Evolutionary conservation across 2,113 vertebrate species (phyloP).

Genomic region (Syngnathus typhle): DNA sequence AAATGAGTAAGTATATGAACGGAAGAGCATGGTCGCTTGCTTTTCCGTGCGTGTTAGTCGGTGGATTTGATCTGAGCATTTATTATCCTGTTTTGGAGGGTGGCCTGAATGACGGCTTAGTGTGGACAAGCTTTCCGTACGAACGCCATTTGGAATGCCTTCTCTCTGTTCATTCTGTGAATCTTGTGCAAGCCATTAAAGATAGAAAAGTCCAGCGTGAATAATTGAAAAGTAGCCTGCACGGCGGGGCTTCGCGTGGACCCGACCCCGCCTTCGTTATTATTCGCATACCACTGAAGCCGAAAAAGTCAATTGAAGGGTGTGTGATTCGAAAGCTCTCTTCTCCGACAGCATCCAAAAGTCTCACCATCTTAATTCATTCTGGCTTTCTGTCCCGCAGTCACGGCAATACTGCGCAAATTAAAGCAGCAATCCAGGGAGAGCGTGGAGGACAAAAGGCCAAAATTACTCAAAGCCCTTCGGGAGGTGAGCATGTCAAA

Average conservation of each 20-base stretch:
- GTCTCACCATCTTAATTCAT: not conserved
- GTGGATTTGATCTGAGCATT: constrained; percentile 1
- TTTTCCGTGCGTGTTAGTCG: not conserved
- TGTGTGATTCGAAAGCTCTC: not conserved
- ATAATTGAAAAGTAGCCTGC: constrained; percentile 3
- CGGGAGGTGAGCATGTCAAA: constrained; percentile 76
- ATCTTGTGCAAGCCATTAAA: constrained; percentile 6
- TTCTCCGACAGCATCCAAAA: not conserved
- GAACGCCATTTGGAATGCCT: constrained; percentile 26
- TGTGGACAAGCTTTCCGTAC: constrained; percentile 21
- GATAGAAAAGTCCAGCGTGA: not conserved
- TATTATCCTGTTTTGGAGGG: constrained; percentile 27
- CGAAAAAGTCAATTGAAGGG: not conserved
- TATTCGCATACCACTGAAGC: not conserved
- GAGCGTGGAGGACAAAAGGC: constrained; percentile 94
- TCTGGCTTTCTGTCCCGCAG: constrained; percentile 51
- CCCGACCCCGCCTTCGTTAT: not conserved
- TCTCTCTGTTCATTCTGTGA: constrained; percentile 7
- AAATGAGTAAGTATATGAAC: constrained; percentile 85
- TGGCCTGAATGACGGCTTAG: constrained; percentile 47
- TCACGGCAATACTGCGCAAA: constrained; percentile 92
- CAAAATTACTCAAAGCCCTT: constrained; percentile 89
- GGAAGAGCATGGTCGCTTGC: not conserved
- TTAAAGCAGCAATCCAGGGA: constrained; percentile 96
- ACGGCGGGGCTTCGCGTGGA: not conserved